Conservation (phyloP, 2,113 vertebrate species). For the Girardinichthys multiradiatus region DNA sequence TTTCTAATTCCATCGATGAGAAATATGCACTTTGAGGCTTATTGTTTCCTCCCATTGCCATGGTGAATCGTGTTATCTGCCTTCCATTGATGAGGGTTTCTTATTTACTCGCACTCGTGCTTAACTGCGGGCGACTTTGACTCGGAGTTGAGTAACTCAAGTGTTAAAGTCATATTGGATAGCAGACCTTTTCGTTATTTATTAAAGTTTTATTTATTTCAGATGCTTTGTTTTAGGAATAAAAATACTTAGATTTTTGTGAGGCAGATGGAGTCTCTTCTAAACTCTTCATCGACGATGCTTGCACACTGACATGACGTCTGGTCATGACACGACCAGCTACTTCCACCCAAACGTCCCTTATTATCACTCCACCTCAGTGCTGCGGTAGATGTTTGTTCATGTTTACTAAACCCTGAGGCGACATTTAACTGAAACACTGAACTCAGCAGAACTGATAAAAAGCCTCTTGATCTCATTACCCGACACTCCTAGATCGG, state of each 20-base stretch:
- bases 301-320: background rate
- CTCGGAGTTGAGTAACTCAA: too few species aligned
- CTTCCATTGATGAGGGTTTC: too few species aligned
- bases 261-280: background rate
- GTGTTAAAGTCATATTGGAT: background rate
- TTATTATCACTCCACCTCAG: constrained; percentile 18
- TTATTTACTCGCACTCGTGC: too few species aligned
- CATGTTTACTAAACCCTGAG: constrained; percentile 37
- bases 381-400: constrained; percentile 30
- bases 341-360: constrained; percentile 9
- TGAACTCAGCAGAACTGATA: constrained; percentile 61
- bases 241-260: constrained; percentile 1
- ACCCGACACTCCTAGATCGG: constrained; percentile 61
- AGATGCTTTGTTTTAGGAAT: background rate
- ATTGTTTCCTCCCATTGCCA: too few species aligned
- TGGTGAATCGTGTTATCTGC: too few species aligned
- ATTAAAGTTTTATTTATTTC: constrained; percentile 2
- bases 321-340: background rate
- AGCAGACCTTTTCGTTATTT: constrained; percentile 2
- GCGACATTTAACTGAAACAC: constrained; percentile 52
- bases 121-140: too few species aligned
- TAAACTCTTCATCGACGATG: background rate
- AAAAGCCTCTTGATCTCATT: constrained; percentile 67
- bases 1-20: too few species aligned
- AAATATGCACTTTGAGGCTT: too few species aligned